Base-by-base conservation (phyloP, 2,113 vertebrate species). In the Marmota monax region DNA sequence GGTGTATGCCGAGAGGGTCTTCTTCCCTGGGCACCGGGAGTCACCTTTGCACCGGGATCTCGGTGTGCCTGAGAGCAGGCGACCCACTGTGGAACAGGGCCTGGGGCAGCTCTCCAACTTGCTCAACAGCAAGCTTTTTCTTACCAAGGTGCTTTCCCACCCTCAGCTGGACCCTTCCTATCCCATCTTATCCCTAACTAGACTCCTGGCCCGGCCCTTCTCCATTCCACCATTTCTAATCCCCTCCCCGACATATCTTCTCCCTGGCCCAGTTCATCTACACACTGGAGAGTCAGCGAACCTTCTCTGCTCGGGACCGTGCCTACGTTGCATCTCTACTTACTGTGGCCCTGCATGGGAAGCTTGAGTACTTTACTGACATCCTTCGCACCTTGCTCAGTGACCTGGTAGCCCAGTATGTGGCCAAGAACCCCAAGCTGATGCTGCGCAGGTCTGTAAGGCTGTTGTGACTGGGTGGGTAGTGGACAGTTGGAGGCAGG, bases 81-180 rank as follows among this genome's bases (percentile, higher is more conserved):
- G 99, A 20, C 99, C 99, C 92, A 99, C 99, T 0, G 99, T 99
- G 97, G 99, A 99, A 94, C 99, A 99, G 95, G 99, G 99, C 67
- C 98, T 99, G 97, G 99, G 99, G 63, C 99, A 99, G 98, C 99
- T 99, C 56, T 99, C 99, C 83, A 99, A 99, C 97, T 99, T 99
- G 87, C 99, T 99, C 93, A 99, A 99, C 98, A 99, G 99, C 98
- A 99, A 99, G 95, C 99, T 99, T 73, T 99, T 99, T 98, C 99
- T 99, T 98, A 99, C 99, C 96, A 99, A 99, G 99, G 99, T 99
- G 98, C 92, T 6, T 0, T 27, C 25, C 88, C 63, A 63, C 20
- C 29, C 12, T 4, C 17, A 0, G 2, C 56, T 3, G 1, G 1
- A 16, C 48, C 37, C 7, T 34, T 73, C 56, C 79, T 34, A 13